Evolutionary conservation across 2,797 vertebrate species (phyloP).

Genomic region (Hephaestus fuliginosus): DNA sequence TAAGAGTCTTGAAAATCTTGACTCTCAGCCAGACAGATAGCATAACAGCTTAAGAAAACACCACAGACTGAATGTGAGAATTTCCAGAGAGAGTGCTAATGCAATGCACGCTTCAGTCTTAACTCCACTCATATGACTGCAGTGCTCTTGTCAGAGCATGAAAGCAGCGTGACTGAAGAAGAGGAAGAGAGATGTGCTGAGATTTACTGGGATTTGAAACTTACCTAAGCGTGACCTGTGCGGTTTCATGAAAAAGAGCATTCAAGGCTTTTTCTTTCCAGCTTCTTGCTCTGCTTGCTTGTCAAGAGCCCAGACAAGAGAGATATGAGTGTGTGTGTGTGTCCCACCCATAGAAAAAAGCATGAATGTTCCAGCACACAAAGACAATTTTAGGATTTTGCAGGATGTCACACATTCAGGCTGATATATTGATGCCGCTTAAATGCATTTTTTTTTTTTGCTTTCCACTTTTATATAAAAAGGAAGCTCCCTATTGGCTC

Average conservation of each 20-base stretch:
- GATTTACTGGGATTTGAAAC: slow-evolving; percentile 22
- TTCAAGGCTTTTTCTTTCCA: slow-evolving; percentile 2
- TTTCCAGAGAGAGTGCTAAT: slow-evolving; percentile 31
- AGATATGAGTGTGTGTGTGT: background rate
- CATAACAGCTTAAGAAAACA: slow-evolving; percentile 13
- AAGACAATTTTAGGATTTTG: slow-evolving; percentile 38
- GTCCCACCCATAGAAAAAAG: background rate
- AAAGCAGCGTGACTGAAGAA: slow-evolving; percentile 15
- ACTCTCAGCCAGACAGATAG: slow-evolving; percentile 5
- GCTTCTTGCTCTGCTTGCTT: slow-evolving; percentile 20
- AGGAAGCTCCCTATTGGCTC: slow-evolving; percentile 76
- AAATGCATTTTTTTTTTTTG: slow-evolving; percentile 58
- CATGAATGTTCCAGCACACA: slow-evolving; percentile 39
- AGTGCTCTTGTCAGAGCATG: background rate
- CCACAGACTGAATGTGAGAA: slow-evolving; percentile 34
- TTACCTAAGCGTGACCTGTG: slow-evolving; percentile 22
- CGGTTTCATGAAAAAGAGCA: slow-evolving; percentile 25
- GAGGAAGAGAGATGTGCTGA: background rate
- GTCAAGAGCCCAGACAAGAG: slow-evolving; percentile 23
- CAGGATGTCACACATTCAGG: slow-evolving; percentile 34
- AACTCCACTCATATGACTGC: slow-evolving; percentile 46
- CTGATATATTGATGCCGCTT: slow-evolving; percentile 51
- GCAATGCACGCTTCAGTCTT: slow-evolving; percentile 17
- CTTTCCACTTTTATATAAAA: slow-evolving; percentile 61
- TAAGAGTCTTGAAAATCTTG: background rate